Evolutionary conservation across 2,888 invertebrate genomes (phyloP).

Genomic region (Dasypolia templi): DNA sequence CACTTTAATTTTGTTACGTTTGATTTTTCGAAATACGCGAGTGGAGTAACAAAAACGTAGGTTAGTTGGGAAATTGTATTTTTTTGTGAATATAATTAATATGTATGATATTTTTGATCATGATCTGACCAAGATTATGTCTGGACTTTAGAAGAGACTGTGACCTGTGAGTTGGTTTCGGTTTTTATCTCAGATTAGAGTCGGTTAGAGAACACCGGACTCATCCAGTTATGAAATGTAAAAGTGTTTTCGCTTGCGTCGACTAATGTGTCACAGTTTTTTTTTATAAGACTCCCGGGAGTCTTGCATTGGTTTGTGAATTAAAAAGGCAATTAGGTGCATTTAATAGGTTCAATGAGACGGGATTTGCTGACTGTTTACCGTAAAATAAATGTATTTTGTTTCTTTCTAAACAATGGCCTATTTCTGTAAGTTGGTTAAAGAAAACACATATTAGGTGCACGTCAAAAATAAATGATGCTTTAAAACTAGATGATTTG

Average conservation of each 20-base stretch:
- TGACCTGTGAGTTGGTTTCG: background rate
- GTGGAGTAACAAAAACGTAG: slow-evolving; percentile 1
- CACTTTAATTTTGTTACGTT: slow-evolving; percentile 59
- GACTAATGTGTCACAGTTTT: too few relatives aligned
- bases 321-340: background rate
- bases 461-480: background rate
- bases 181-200: background rate
- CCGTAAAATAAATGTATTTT: background rate
- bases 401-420: background rate
- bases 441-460: background rate
- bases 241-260: background rate
- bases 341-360: background rate
- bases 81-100: background rate
- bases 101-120: background rate
- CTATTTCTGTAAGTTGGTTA: background rate
- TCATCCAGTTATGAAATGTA: background rate
- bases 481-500: background rate
- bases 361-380: background rate
- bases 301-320: background rate
- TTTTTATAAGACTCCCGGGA: too few relatives aligned
- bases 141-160: background rate
- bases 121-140: background rate
- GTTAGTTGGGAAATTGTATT: too few relatives aligned
- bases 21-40: slow-evolving; percentile 55
- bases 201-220: background rate